Percentiles rank a stretch among this genome's conserved stretches.
phyloP scores from a whole-genome alignment of 2,888 invertebrate species.

The Cheilosia variabilis region DNA sequence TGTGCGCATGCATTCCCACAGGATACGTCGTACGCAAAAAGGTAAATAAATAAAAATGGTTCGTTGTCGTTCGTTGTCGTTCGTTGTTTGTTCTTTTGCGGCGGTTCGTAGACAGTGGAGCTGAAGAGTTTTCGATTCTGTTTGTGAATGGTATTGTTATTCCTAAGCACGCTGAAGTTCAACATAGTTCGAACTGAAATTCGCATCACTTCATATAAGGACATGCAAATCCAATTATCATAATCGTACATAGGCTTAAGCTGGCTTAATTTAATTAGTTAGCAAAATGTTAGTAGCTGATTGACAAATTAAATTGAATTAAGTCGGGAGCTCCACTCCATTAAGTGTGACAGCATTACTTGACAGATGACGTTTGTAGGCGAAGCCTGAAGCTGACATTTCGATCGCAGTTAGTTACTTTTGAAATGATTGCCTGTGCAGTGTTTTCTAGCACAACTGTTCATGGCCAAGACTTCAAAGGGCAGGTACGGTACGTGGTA shows the following conservation, averaged over 20 bases:
- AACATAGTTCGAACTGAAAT: not conserved
- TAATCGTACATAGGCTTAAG: no score
- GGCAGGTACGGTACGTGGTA: not conserved
- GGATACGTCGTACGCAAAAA: conserved; percentile 37
- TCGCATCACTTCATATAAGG: no score
- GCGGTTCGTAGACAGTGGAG: conserved; percentile 17
- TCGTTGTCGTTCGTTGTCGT: conserved; percentile 5
- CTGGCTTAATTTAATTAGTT: no score
- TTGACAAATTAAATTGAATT: no score
- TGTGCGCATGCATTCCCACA: conserved; percentile 50
- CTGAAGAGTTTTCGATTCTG: not conserved
- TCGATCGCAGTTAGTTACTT: no score
- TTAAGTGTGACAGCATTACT: no score
- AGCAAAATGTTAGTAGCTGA: no score
- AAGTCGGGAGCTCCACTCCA: no score
- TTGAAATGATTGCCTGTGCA: not conserved
- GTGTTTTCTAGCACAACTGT: conserved; percentile 36
- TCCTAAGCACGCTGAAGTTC: not conserved
- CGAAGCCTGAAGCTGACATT: no score
- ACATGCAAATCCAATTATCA: no score
- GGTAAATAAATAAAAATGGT: conserved; percentile 42
- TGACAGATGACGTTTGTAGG: no score
- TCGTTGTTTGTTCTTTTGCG: conserved; percentile 4
- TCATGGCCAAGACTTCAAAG: conserved; percentile 2
- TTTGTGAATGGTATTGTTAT: no score